A percentile compares a stretch with the other conserved stretches of the same genome.
Conservation (phyloP, 1,140 invertebrate species). For the Stenopsyche tienmushanensis region DNA sequence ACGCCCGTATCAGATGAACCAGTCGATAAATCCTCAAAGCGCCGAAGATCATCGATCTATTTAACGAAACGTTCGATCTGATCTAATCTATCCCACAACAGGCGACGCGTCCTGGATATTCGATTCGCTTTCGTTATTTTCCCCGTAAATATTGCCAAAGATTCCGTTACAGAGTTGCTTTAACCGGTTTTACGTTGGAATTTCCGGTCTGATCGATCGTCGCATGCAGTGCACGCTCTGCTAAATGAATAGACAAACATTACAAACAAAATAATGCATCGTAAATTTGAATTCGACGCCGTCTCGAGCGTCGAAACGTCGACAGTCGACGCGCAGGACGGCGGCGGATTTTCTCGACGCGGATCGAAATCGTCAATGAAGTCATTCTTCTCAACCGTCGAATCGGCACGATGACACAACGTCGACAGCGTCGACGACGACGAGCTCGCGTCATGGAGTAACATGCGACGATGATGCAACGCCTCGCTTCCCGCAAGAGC, state of each 20-base stretch:
- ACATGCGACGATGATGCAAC: too few relatives aligned
- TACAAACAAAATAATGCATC: background rate
- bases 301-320: background rate
- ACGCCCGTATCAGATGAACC: background rate
- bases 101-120: background rate
- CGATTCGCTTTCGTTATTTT: background rate
- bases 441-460: too few relatives aligned
- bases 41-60: background rate
- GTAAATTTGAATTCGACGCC: background rate
- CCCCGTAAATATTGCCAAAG: background rate
- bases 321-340: background rate
- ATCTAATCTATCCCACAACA: background rate
- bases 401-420: background rate
- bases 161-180: slow-evolving; percentile 13
- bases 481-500: too few relatives aligned
- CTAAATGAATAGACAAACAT: background rate
- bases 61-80: background rate
- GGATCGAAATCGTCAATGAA: background rate
- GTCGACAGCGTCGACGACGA: too few relatives aligned
- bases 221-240: background rate
- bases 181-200: slow-evolving; percentile 19
- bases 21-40: background rate
- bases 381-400: slow-evolving; percentile 4
- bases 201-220: slow-evolving; percentile 8
- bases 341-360: background rate